phyloP scores from a whole-genome alignment of 92 coral and sea anemone species.

The Phenganax subtilis region DNA sequence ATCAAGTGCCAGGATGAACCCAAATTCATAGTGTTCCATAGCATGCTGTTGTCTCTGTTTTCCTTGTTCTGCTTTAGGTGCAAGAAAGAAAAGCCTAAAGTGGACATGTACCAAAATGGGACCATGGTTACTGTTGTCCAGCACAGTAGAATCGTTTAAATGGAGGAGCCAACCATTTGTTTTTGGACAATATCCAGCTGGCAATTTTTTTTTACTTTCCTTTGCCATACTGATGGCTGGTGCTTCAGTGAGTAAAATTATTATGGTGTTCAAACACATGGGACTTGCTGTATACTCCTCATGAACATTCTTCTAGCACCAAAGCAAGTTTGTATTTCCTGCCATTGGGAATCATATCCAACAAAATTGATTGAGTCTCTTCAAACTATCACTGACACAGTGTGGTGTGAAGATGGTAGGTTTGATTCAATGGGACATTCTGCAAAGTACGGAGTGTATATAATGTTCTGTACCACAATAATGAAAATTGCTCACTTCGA shows the following conservation, averaged over 20 bases:
- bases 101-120: slow-evolving; percentile 41
- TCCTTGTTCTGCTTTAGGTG: slow-evolving; percentile 44
- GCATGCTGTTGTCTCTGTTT: slow-evolving; percentile 32
- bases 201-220: slow-evolving; percentile 53
- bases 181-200: slow-evolving; percentile 48
- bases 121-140: slow-evolving; percentile 51
- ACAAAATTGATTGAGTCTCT: slow-evolving; percentile 11
- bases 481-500: neutral
- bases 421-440: slow-evolving; percentile 17
- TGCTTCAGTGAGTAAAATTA: slow-evolving; percentile 53
- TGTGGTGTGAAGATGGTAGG: slow-evolving; percentile 38
- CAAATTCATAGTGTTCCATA: slow-evolving; percentile 23
- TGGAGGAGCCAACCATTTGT: slow-evolving; percentile 50
- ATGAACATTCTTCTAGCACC: slow-evolving; percentile 35
- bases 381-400: slow-evolving; percentile 25
- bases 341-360: slow-evolving; percentile 31
- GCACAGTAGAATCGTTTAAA: slow-evolving; percentile 41
- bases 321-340: slow-evolving; percentile 29
- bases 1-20: slow-evolving; percentile 18
- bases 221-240: slow-evolving; percentile 60
- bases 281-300: slow-evolving; percentile 38
- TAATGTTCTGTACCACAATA: neutral
- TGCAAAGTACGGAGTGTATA: neutral
- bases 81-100: slow-evolving; percentile 38
- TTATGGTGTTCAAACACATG: slow-evolving; percentile 40